Base-by-base conservation (phyloP, 2,888 invertebrate species). In the Aleiodes testaceus region DNA sequence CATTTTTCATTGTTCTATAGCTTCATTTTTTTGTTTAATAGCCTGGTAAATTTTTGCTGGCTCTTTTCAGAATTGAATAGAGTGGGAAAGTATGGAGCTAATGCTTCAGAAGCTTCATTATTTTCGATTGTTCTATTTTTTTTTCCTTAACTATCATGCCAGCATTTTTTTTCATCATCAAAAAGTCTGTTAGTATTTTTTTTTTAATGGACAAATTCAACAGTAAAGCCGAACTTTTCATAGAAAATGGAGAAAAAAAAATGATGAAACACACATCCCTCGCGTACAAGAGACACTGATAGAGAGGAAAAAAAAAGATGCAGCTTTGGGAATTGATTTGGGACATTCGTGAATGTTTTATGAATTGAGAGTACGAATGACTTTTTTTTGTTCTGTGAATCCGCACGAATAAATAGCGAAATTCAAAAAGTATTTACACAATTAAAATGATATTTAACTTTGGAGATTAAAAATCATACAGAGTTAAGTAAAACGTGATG, bases 121-220 rank as follows among this genome's bases (percentile, higher is more conserved):
- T 42, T 59, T 22, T 26, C 1, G 7, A 53, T 53, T 22, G 7
- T 26, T 1, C 3, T 16, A 2, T 14, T 11, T 30, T 30, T 30
- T 16, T 55, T 4, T 30, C 7, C 36, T 55, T 59, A 3, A 6
- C 42, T 16, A 3, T 59, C 59, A 18, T 59, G 36, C 36, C 30
- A 59, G 59, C 36, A 59, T 59, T 59, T 55, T 59, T 55, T 55
- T 7, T 59, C 16, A 42, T 59, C 59, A 42, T 59, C 42, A 59
- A 59, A 36, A 11, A 42, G 59, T 59, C 26, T 14, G 59, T 59
- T 59, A 59, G 36, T 59, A 59, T 16, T n/a, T 36, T 36, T 55
- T 26, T 14, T 59, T 59, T 59, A 36, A 36, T 42, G 30, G 42
- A 55, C 26, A 30, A 59, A 59, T 59, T 59, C 59, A 16, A 16